Evolutionary conservation across 2,797 vertebrate species (phyloP).

Genomic region (Emys orbicularis): DNA sequence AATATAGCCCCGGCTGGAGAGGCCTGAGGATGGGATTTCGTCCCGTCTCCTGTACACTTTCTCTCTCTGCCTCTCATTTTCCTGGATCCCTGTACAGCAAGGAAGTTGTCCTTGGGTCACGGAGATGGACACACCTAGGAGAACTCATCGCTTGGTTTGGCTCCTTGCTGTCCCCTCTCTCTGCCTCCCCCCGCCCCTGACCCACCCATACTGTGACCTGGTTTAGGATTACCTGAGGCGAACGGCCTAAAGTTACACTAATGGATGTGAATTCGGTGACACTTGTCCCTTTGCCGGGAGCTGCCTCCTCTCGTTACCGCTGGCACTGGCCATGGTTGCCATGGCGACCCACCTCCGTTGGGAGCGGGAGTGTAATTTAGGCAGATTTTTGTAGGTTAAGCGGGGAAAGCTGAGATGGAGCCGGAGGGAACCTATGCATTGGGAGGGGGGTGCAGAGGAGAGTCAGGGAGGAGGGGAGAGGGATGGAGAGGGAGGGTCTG

Average conservation of each 20-base stretch:
- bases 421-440: background rate
- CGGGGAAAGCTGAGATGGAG: background rate
- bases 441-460: background rate
- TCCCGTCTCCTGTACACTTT: background rate
- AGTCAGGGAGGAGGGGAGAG: background rate
- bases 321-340: conserved; percentile 39
- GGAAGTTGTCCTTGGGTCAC: background rate
- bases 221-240: conserved; percentile 3
- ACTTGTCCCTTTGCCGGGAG: conserved; percentile 11
- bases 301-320: background rate
- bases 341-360: conserved; percentile 5
- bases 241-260: background rate
- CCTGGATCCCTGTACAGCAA: background rate
- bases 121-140: background rate
- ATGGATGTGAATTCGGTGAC: conserved; percentile 36
- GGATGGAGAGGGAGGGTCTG: background rate
- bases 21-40: background rate
- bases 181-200: background rate
- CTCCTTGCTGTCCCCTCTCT: background rate
- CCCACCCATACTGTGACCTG: background rate
- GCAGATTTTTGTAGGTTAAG: background rate
- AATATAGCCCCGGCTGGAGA: background rate
- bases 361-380: conserved; percentile 28
- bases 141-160: background rate
- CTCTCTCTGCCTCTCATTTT: background rate